Conservation (phyloP, 2,113 vertebrate genomes). For the Petroica traversi region DNA sequence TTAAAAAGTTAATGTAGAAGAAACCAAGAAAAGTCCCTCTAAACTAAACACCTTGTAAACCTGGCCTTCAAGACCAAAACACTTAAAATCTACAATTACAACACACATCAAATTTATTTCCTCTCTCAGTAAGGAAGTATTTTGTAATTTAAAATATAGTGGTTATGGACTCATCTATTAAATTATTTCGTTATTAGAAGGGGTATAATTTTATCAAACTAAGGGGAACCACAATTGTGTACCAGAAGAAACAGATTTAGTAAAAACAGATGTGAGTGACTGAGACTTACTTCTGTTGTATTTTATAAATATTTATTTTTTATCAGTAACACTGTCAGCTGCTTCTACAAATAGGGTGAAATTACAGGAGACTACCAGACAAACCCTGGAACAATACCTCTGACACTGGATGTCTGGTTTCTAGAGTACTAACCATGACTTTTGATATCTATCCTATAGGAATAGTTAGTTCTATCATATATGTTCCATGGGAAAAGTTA, state of each 20-base stretch:
- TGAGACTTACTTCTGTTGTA: neutral
- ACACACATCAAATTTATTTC: neutral
- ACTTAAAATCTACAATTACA: neutral
- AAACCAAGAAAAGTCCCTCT: neutral
- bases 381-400: neutral
- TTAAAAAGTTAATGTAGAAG: neutral
- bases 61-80: neutral
- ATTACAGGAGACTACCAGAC: neutral
- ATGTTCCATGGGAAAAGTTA: neutral
- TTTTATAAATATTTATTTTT: neutral
- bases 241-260: neutral
- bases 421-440: neutral
- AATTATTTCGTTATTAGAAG: neutral
- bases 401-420: neutral
- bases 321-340: neutral
- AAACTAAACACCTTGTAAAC: neutral
- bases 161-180: neutral
- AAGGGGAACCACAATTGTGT: neutral
- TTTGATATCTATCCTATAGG: neutral
- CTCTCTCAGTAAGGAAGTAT: neutral
- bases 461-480: neutral
- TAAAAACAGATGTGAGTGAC: neutral
- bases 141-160: neutral
- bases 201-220: neutral
- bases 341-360: neutral